Evolutionary conservation across 2,888 invertebrate species (phyloP).

Genomic region (Bhutanitis thaidina): DNA sequence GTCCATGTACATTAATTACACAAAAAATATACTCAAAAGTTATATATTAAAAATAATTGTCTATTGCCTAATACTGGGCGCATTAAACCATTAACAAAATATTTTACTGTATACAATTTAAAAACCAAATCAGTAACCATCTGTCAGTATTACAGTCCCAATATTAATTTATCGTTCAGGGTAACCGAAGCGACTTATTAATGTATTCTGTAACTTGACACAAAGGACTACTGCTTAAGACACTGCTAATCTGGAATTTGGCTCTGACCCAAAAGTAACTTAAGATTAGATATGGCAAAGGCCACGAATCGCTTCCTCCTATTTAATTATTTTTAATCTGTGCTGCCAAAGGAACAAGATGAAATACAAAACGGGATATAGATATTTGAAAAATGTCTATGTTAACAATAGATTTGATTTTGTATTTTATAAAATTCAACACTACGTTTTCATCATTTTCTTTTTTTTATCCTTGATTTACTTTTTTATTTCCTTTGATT

Average conservation of each 20-base stretch:
- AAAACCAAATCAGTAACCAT: background rate
- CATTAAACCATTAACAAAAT: no score
- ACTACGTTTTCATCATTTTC: no score
- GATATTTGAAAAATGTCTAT: no score
- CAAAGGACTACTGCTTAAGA: conserved; percentile 25
- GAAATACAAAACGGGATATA: no score
- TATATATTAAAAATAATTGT: no score
- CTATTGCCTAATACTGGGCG: no score
- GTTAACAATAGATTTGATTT: no score
- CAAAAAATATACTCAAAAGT: no score
- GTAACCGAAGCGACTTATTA: conserved; percentile 4
- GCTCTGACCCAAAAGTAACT: conserved; percentile 49
- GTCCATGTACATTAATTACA: no score
- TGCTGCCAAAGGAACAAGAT: background rate
- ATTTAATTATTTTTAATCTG: background rate
- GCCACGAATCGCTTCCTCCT: conserved; percentile 27
- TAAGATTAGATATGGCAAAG: conserved; percentile 49
- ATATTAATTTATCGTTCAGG: conserved; percentile 20
- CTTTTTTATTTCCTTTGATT: conserved; percentile 2
- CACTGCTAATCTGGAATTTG: conserved; percentile 57
- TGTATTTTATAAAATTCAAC: no score
- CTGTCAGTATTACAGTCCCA: conserved; percentile 28
- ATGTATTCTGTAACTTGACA: conserved; percentile 18
- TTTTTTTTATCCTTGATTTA: background rate
- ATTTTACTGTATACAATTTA: no score